A percentile compares a stretch with the other conserved stretches of the same genome.
Evolutionary conservation across 2,888 invertebrate genomes (phyloP).

Genomic region (Prenolepis imparis): DNA sequence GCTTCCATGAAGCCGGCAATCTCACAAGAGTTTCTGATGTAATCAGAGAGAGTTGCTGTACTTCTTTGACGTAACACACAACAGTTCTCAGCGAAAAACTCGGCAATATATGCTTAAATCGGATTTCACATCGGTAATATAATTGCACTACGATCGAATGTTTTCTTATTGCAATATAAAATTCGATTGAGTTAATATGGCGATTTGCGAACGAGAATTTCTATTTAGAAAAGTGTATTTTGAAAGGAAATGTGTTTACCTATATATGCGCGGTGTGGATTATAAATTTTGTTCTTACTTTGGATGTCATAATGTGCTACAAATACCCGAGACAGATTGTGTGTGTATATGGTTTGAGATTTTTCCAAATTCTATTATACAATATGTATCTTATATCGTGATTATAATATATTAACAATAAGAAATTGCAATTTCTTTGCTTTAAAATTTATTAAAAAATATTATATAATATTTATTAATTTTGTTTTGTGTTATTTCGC

Average conservation of each 20-base stretch:
- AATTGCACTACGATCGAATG: background rate
- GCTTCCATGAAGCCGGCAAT: background rate
- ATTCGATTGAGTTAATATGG: background rate
- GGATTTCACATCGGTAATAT: background rate
- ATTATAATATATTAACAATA: background rate
- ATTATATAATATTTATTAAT: background rate
- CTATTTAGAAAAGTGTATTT: background rate
- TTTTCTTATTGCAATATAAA: background rate
- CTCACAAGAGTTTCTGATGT: slow-evolving; percentile 16
- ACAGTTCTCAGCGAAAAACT: background rate
- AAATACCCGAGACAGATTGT: background rate
- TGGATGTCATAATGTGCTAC: background rate
- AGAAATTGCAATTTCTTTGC: background rate
- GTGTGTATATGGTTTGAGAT: background rate
- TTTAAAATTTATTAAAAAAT: background rate
- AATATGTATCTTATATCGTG: too few relatives aligned
- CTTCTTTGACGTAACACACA: background rate
- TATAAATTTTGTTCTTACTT: background rate
- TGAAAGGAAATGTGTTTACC: background rate
- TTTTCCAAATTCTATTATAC: too few relatives aligned
- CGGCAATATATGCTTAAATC: background rate
- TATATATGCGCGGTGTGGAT: background rate
- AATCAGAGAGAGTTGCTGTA: background rate
- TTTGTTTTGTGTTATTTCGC: background rate
- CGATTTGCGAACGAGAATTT: background rate